These are phyloP conservation scores for Gulo gulo DNA, from an alignment of 2,113 vertebrate genomes.

Conservation along the genomic window DNA sequence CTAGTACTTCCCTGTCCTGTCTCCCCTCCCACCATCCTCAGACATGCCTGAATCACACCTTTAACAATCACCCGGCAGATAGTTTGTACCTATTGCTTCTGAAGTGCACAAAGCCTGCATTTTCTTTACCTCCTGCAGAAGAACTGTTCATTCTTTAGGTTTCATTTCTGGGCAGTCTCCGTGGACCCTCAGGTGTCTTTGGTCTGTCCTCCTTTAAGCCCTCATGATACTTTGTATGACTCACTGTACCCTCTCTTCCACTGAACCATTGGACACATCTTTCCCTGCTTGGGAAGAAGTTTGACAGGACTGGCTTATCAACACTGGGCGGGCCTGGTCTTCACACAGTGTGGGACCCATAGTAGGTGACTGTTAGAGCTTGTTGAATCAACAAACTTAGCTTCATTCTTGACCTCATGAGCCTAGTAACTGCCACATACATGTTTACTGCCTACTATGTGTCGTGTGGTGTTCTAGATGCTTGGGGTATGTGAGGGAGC, in stretches of 20 bases:
- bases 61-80: background rate
- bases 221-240: no score
- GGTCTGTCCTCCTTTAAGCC: background rate
- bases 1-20: no score
- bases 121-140: no score
- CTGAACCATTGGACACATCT: no score
- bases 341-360: accelerated
- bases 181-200: background rate
- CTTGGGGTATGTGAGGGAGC: background rate
- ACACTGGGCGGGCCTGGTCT: accelerated
- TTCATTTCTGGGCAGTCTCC: no score
- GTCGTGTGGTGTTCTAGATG: background rate
- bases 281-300: background rate
- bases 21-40: background rate
- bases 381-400: background rate
- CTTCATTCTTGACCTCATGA: background rate
- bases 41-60: background rate
- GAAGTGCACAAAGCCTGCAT: background rate
- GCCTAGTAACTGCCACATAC: background rate
- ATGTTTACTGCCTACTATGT: background rate
- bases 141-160: background rate
- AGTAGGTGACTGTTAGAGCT: background rate
- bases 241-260: background rate
- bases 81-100: background rate
- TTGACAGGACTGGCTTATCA: background rate